Percentiles rank a stretch among this genome's conserved stretches.
Conservation (phyloP, 2,797 vertebrate species). For the Cheirogaleus major region DNA sequence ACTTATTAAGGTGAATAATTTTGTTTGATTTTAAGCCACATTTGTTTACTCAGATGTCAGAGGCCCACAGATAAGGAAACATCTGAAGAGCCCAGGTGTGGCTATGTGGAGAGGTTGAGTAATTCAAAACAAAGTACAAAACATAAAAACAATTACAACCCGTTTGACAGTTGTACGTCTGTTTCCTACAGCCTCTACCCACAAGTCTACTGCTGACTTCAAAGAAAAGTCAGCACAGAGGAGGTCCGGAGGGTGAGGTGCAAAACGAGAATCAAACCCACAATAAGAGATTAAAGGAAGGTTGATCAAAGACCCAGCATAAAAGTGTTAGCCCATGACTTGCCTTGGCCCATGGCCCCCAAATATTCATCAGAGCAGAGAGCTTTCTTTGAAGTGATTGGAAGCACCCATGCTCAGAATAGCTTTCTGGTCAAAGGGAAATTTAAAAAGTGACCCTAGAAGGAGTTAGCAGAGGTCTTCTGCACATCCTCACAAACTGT, state of each 20-base stretch:
- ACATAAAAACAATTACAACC: conserved; percentile 48
- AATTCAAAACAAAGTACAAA: conserved; percentile 71
- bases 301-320: conserved; percentile 72
- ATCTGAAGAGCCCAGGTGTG: conserved; percentile 62
- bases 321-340: conserved; percentile 59
- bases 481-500: background rate
- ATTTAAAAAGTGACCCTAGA: background rate
- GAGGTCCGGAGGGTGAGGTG: conserved; percentile 53
- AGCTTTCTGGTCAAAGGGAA: conserved; percentile 17
- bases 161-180: conserved; percentile 20
- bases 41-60: conserved; percentile 55
- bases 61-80: conserved; percentile 49
- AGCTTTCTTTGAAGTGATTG: conserved; percentile 67
- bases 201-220: conserved; percentile 55
- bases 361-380: conserved; percentile 55
- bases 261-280: conserved; percentile 52
- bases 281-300: conserved; percentile 70
- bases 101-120: conserved; percentile 1
- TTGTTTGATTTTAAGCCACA: conserved; percentile 53
- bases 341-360: conserved; percentile 64
- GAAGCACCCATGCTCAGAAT: background rate
- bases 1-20: conserved; percentile 5
- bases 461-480: background rate
- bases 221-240: conserved; percentile 65
- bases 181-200: conserved; percentile 52